Base-by-base conservation (phyloP, 1,140 invertebrate species). In the Eumaeus atala region DNA sequence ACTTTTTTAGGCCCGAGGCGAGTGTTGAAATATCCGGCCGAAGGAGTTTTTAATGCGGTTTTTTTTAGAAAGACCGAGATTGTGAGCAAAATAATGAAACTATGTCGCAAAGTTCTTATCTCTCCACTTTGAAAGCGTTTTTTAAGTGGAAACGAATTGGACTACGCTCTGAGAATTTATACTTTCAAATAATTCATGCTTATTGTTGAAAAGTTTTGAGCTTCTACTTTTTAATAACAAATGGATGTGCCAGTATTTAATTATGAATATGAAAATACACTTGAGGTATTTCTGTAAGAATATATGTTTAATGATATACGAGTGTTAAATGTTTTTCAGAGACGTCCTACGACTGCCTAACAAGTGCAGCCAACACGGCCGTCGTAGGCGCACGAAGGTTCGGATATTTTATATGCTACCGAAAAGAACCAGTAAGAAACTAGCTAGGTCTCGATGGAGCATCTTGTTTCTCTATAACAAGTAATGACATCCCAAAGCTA, bases 1-100 rank as follows among this genome's bases (percentile, higher is more conserved):
- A 65, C 59, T 64, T 66, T 64, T 60, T 66, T 61, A 54, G 47
- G 56, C 59, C 53, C 42, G 35, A 16, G 51, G 64, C 57, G 38
- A 62, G 56, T 65, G 64, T 49, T 52, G 51, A 54, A 58, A 48
- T 53, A 54, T 62, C 52, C 37, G 53, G 38, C 47, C 40, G 40
- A 54, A 54, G 55, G 42, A 56, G 51, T 53, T 59, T 64, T 64
- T 61, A 61, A 61, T 60, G 55, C 61, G 36, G 42, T 58, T 64
- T 58, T 59, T 51, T 56, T 28, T 28, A 28, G 21, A 28, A 28
- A 49, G 37, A 44, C 37, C 37, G 28, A 37, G 36, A 49, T 48
- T 55, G 54, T 56, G 53, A 58, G 56, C 37, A 21, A 40, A 53
- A 53, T 44, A 53, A 53, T 53, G 51, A 53, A 53, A 53, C 51